Evolutionary conservation across 2,113 vertebrate species (phyloP), one percentile per base, ranked within the genome.

Genomic region (Toxostoma redivivum): DNA sequence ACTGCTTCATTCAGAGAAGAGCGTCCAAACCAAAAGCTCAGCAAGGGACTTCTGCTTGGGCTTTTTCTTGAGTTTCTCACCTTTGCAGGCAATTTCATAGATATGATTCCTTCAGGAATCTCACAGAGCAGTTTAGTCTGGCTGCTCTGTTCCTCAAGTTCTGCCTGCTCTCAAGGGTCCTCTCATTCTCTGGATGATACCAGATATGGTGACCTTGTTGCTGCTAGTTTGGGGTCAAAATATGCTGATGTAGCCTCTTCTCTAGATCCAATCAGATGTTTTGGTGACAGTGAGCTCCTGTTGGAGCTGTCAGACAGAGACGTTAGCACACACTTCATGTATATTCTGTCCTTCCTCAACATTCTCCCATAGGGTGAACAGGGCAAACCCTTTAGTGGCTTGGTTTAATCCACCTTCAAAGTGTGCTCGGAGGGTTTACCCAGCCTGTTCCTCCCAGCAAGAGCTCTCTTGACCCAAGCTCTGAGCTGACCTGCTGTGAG

Each of bases 251-350:
- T 67, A 22, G 91, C 67, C 60, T 33, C 25, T 60, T 92, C 92
- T 83, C 74, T 96, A 78, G 53, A 50, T 44, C 51, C 80, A 69
- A 35, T 28, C 50, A 81, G 71, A 14, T 67, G 33, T 66, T 80
- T 31, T 65, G 94, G 90, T 92, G 93, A 94, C 11, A 90, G 97
- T 22, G 90, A 73, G 54, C 92, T 95, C 95, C 54, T 98, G 64
- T 54, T 98, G 91, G 97, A 98, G 5, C 73, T 61, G 18, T 94
- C 94, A 37, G 94, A 78, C 21, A 50, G 86, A 58, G 97, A 97
- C 58, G 73, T 30, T 51, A 51, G 15, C 56, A 12, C 22, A n/a
- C 14, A 3, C 8, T 42, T 47, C 3, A 3, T 50, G 19, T 79
- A 10, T 51, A 28, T 81, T 57, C 40, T 69, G 57, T 72, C 22